Percentiles rank a stretch among this genome's conserved stretches.
Conservation (phyloP, 1,140 invertebrate genomes). For the Brachionus koreanus region DNA sequence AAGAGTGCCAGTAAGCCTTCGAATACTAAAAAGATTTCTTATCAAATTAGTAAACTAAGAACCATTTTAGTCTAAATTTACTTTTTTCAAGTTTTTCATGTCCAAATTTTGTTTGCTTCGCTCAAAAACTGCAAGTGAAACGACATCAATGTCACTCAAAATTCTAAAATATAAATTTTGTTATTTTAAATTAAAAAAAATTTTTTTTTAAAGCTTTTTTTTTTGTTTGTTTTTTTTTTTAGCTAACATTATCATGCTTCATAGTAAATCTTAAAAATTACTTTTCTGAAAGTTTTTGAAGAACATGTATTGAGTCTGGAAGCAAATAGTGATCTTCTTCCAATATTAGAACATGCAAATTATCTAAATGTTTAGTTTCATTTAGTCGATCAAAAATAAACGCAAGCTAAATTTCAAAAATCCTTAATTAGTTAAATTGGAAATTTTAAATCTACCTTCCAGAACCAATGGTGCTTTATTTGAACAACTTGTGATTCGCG, state of each 20-base stretch:
- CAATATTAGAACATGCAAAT: slow-evolving; percentile 29
- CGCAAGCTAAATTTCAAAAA: background rate
- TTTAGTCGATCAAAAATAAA: slow-evolving; percentile 13
- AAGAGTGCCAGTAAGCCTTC: slow-evolving; percentile 25
- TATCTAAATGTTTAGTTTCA: background rate
- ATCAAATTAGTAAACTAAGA: background rate
- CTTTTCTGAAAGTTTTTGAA: slow-evolving; percentile 37
- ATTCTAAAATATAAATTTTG: background rate
- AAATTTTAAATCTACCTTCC: slow-evolving; percentile 69
- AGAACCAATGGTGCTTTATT: slow-evolving; percentile 99
- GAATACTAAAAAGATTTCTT: background rate
- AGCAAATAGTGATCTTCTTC: slow-evolving; percentile 40
- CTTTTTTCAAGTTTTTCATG: slow-evolving; percentile 4
- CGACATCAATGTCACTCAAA: slow-evolving; percentile 37
- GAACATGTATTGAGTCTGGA: slow-evolving; percentile 28
- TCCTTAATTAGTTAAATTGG: background rate
- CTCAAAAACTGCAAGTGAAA: slow-evolving; percentile 26
- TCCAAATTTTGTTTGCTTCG: slow-evolving; percentile 33
- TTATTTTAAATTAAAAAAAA: background rate
- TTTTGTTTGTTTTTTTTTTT: no score
- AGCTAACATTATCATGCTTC: no score
- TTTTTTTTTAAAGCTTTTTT: no score
- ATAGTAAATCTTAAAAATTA: background rate
- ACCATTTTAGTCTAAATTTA: background rate
- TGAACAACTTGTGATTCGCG: slow-evolving; percentile 92